Conservation (phyloP, 2,797 vertebrate genomes). For the Erithacus rubecula region DNA sequence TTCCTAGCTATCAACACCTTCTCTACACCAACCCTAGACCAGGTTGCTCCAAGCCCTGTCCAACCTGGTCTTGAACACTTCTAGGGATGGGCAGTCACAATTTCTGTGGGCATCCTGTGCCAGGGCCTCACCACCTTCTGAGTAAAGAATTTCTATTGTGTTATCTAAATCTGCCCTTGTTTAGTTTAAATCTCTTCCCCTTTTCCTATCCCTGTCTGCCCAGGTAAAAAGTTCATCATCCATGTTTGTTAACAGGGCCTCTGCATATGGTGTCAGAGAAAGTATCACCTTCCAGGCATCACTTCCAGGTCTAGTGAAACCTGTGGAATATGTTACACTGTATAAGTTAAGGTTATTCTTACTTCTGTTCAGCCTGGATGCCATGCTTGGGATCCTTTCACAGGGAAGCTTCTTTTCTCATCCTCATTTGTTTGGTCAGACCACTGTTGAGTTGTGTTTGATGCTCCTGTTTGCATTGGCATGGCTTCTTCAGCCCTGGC, state of each 20-base stretch:
- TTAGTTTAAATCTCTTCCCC: neutral
- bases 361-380: neutral
- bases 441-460: neutral
- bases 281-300: neutral
- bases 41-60: neutral
- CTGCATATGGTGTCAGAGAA: neutral
- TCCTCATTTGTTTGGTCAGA: neutral
- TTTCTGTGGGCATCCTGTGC: neutral
- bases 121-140: neutral
- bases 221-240: rapidly evolving
- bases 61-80: neutral
- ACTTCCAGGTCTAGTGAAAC: neutral
- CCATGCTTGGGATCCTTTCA: rapidly evolving
- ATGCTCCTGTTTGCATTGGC: neutral
- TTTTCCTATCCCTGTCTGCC: neutral
- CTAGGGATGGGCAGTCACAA: neutral
- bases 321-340: neutral
- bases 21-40: neutral
- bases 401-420: neutral
- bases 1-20: neutral
- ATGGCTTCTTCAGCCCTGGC: neutral
- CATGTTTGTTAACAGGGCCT: neutral
- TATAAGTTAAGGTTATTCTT: neutral
- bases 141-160: neutral
- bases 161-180: neutral